These are phyloP conservation scores for Catalaphyllia jardinei DNA, from an alignment of 64 coral and sea anemone genomes.

Conservation along the genomic window DNA sequence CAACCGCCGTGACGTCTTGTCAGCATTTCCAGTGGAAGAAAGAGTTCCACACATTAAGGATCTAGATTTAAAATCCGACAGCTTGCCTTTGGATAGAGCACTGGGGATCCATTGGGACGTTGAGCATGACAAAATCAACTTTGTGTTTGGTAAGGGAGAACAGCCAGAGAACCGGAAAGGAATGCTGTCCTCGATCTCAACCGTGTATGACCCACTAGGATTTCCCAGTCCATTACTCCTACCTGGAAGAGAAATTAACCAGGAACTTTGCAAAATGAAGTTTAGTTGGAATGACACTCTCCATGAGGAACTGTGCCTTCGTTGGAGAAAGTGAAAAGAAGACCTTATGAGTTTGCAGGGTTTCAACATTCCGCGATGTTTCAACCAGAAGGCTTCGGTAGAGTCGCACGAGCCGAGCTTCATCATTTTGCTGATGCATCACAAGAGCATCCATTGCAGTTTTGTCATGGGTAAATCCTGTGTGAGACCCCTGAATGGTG, in stretches of 20 bases:
- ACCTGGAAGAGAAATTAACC: slow-evolving; percentile 58
- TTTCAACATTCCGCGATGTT: slow-evolving; percentile 34
- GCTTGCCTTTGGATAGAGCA: slow-evolving; percentile 56
- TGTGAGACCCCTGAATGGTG: slow-evolving; percentile 51
- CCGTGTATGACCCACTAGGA: slow-evolving; percentile 62
- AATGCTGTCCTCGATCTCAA: slow-evolving; percentile 58
- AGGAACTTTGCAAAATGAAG: slow-evolving; percentile 53
- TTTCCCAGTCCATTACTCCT: slow-evolving; percentile 57
- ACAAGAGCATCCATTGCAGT: slow-evolving; percentile 51
- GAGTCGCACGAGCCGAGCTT: slow-evolving; percentile 26
- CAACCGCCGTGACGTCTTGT: slow-evolving; percentile 36
- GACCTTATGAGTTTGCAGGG: neutral
- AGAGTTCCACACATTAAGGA: slow-evolving; percentile 44
- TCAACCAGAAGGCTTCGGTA: slow-evolving; percentile 14
- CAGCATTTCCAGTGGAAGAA: slow-evolving; percentile 47
- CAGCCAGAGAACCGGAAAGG: slow-evolving; percentile 44
- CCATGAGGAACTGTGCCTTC: neutral
- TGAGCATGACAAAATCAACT: slow-evolving; percentile 28
- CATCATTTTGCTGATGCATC: slow-evolving; percentile 74
- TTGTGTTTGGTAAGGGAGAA: neutral
- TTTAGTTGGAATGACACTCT: slow-evolving; percentile 36
- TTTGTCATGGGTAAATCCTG: slow-evolving; percentile 59
- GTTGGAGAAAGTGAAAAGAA: slow-evolving; percentile 53
- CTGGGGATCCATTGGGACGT: slow-evolving; percentile 62
- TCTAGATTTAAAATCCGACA: slow-evolving; percentile 49